Evolutionary conservation across 2,888 invertebrate genomes (phyloP), one percentile per base, ranked within the genome.

Genomic region (Tortricodes alternella): DNA sequence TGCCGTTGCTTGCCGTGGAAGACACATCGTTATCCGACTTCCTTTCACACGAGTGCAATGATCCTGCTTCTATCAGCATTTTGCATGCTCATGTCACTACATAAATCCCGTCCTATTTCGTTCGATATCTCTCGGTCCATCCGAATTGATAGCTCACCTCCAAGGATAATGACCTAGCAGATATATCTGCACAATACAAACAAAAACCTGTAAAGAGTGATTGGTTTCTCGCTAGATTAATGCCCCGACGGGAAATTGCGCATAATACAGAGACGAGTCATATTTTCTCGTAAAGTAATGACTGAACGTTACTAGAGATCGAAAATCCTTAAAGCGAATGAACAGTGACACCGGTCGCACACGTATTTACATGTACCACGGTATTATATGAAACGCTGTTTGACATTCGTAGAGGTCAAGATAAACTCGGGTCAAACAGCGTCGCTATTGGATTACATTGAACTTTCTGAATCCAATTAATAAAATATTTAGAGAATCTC

Each of bases 141-240:
- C 44, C 27, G 37, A 38, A 53, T 37, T 27, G 43, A 56, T 29
- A 7, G 34, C 46, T 24, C 34, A 56, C 18, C 41, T 37, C 6
- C 24, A 52, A 49, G 43, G 35, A 49, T 50, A 50, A 56, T 44
- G 56, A 56, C 44, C 48, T 56, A 16, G 43, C 29, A 44, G 35
- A 55, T 43, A 56, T 56, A 37, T 56, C 32, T 44, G 27, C 44
- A 29, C 18, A 29, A 29, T 18, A 27, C n/a, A 24, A 21, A n/a
- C 18, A 50, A 55, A 50, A 56, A 49, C 56, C 37, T 50, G 49
- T 55, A 49, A 46, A 49, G 37, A 29, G n/a, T 18, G 52, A 44
- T 44, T 43, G 37, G 41, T 19, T 48, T 34, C 41, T 32, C 39
- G 32, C 35, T 56, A 43, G 56, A 56, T 56, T 44, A 50, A 44